Base-by-base conservation (phyloP, 2,888 invertebrate genomes). In the Coenonympha glycerion region DNA sequence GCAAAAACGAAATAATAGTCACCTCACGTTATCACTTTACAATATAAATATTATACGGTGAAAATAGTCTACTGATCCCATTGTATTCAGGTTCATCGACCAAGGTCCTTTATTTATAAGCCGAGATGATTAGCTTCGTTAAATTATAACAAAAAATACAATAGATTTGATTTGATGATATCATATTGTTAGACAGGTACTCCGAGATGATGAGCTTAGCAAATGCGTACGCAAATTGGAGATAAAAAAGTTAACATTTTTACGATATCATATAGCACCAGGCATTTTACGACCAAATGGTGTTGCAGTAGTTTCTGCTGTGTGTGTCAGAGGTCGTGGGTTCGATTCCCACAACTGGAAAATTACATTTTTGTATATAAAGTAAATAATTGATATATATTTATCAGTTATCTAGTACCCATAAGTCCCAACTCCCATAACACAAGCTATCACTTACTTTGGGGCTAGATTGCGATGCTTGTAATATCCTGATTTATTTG, bases 11-110 rank as follows among this genome's bases (percentile, higher is more conserved):
- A 66, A 71, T 71, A 71, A 71, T 64, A 62, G 60, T 47, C 61
- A 67, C 67, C 16, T 16, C 47, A 68, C 65, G 68, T 66, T 80
- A 76, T 76, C 72, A 60, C 42, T 72, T 70, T 67, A 69, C 68
- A 68, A 55, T 56, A 60, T 62, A 68, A 68, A 55, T 56, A 60
- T 62, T 57, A 44, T 52, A 45, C 50, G 37, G 42, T 51, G 48
- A 47, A 50, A 42, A 60, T 55, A 52, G 55, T 57, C 53, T 42
- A 52, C 13, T 42, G 8, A 26, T 42, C 46, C 46, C 44, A 52
- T 59, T 53, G 44, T 42, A 44, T 58, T 55, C 19, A 52, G 57
- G 63, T 64, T 63, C 64, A 59, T 57, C 56, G 60, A 52, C 59
- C 64, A 65, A 66, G 64, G 63, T 58, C 59, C 59, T 44, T 19